phyloP scores from a whole-genome alignment of 2,113 vertebrate genomes.

The Myotis davidii region DNA sequence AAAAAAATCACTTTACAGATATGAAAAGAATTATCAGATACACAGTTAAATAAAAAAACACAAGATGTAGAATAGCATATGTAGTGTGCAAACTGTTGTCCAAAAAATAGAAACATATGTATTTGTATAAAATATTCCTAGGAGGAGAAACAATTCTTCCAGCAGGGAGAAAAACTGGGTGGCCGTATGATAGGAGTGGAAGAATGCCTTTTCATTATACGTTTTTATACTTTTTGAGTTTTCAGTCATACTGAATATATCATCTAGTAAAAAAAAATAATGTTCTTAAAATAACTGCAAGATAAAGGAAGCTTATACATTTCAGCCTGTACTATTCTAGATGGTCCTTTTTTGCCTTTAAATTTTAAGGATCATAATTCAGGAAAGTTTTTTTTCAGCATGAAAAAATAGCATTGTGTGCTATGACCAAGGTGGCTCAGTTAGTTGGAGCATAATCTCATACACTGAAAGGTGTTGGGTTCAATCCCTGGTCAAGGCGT shows the following conservation, averaged over 20 bases:
- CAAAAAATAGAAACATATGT: not conserved
- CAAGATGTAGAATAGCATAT: not conserved
- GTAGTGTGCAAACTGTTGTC: not conserved
- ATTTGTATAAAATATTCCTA: not conserved
- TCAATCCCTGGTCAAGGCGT: too few species aligned
- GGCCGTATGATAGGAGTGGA: not conserved
- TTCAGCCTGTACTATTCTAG: not conserved
- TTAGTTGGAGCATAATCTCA: too few species aligned
- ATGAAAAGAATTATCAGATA: not conserved
- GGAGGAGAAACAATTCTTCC: not conserved
- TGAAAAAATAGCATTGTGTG: too few species aligned
- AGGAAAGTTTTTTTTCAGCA: not conserved
- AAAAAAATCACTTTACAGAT: not conserved
- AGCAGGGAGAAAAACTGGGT: not conserved
- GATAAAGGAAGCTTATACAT: not conserved
- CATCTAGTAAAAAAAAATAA: not conserved
- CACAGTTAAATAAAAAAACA: conserved; percentile 14
- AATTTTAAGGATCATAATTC: not conserved
- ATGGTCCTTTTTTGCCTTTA: not conserved
- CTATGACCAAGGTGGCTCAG: too few species aligned
- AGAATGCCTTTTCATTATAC: not conserved
- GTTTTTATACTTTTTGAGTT: not conserved
- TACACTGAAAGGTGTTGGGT: too few species aligned
- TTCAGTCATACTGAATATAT: conserved; percentile 17
- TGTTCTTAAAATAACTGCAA: conserved; percentile 18